A percentile compares a stretch with the other conserved stretches of the same genome.
These are phyloP conservation scores for Nesidiocoris tenuis DNA, from an alignment of 2,888 invertebrate genomes.

Conservation along the genomic window DNA sequence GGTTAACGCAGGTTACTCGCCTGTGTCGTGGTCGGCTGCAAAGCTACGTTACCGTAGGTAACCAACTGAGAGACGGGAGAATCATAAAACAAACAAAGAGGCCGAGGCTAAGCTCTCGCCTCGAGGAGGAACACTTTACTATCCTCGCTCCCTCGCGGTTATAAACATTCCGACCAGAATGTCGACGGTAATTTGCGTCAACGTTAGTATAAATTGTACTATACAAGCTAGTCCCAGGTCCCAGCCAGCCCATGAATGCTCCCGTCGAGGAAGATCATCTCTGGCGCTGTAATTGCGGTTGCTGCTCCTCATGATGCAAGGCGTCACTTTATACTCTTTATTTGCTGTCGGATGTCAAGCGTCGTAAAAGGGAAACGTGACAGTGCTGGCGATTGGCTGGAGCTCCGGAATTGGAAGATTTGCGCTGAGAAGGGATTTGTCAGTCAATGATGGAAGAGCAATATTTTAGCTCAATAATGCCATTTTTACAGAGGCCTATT, in stretches of 20 bases:
- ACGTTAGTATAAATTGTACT: background rate
- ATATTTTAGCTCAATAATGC: too few relatives aligned
- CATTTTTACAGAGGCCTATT: too few relatives aligned
- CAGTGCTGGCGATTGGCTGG: slow-evolving; percentile 22
- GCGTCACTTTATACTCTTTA: slow-evolving; percentile 10
- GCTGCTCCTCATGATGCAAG: slow-evolving; percentile 2
- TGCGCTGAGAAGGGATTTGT: slow-evolving; percentile 2
- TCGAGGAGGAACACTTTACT: background rate
- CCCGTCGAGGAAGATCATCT: slow-evolving; percentile 25
- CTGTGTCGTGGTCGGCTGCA: background rate
- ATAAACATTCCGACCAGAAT: background rate
- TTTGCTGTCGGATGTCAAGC: slow-evolving; percentile 1
- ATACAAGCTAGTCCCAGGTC: background rate
- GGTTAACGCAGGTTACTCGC: background rate
- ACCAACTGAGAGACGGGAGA: background rate
- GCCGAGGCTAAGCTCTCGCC: background rate
- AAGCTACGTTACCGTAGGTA: background rate
- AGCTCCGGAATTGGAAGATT: slow-evolving; percentile 25
- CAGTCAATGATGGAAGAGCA: slow-evolving; percentile 12
- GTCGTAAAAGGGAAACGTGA: slow-evolving; percentile 25
- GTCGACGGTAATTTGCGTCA: background rate
- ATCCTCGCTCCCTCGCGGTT: background rate
- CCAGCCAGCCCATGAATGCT: slow-evolving; percentile 14
- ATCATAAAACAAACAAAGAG: background rate
- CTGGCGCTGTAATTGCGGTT: slow-evolving; percentile 26